phyloP scores from a whole-genome alignment of 1,140 invertebrate genomes.

The Orchesella cincta region DNA sequence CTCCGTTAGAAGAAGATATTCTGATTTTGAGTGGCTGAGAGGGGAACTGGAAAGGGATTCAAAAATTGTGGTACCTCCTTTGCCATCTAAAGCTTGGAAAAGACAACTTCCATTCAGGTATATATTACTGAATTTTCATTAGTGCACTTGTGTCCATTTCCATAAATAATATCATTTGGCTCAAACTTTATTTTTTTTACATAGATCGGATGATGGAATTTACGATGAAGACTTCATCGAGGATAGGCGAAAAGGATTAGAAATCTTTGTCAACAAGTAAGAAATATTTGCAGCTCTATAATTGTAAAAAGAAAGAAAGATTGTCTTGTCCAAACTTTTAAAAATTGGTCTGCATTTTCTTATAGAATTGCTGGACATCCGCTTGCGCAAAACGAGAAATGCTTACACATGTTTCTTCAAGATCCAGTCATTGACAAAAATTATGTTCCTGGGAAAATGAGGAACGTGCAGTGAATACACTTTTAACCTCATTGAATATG shows the following conservation, averaged over 20 bases:
- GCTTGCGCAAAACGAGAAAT: slow-evolving; percentile 98
- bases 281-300: no score
- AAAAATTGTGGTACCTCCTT: slow-evolving; percentile 97
- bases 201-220: slow-evolving; percentile 92
- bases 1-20: slow-evolving; percentile 84
- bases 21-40: slow-evolving; percentile 99
- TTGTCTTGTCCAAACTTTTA: not conserved
- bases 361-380: slow-evolving; percentile 96
- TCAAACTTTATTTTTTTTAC: not conserved
- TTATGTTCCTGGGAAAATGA: slow-evolving; percentile 98
- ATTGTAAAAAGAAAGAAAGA: not conserved
- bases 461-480: slow-evolving; percentile 69
- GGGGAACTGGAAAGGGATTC: slow-evolving; percentile 98
- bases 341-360: slow-evolving; percentile 48
- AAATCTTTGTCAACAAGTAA: slow-evolving; percentile 98
- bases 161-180: not conserved
- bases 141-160: not conserved
- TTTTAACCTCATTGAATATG: not conserved
- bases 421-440: slow-evolving; percentile 97
- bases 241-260: slow-evolving; percentile 94
- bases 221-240: slow-evolving; percentile 99
- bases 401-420: slow-evolving; percentile 99
- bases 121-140: no score
- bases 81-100: slow-evolving; percentile 98
- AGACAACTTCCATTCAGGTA: slow-evolving; percentile 88